Percentiles rank a stretch among this genome's conserved stretches.
Evolutionary conservation across 2,113 vertebrate species (phyloP).

Genomic region (Nannobrachium achirus): DNA sequence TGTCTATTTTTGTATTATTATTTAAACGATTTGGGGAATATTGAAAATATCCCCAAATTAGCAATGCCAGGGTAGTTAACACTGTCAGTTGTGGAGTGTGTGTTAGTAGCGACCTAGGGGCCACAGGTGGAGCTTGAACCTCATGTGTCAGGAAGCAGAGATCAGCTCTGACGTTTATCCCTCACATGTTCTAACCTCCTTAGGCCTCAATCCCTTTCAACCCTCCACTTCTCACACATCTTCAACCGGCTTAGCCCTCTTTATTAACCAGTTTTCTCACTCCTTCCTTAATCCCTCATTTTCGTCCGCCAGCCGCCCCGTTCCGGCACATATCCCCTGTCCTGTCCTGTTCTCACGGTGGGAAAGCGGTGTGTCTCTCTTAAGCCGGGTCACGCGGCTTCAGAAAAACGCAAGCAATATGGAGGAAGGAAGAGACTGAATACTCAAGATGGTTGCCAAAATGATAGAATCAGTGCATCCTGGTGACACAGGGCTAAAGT

Average conservation of each 20-base stretch:
- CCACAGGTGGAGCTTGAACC: slow-evolving; percentile 59
- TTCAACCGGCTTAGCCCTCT: slow-evolving; percentile 65
- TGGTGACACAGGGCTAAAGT: too few relatives aligned
- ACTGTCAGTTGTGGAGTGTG: too few relatives aligned
- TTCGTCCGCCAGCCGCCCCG: slow-evolving; percentile 43
- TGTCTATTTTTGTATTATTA: too few relatives aligned
- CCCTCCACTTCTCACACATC: slow-evolving; percentile 76
- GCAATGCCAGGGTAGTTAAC: too few relatives aligned
- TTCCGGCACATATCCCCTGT: slow-evolving; percentile 46
- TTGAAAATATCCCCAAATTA: too few relatives aligned
- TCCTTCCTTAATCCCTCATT: slow-evolving; percentile 61
- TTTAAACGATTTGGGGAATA: too few relatives aligned
- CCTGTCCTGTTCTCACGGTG: slow-evolving; percentile 60
- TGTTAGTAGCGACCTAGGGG: slow-evolving; percentile 27
- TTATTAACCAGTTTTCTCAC: slow-evolving; percentile 73
- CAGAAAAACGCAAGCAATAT: not conserved
- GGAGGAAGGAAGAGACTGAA: not conserved
- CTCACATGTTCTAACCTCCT: slow-evolving; percentile 65
- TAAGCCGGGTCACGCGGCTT: slow-evolving; percentile 62
- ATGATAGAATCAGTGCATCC: too few relatives aligned
- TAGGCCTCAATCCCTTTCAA: slow-evolving; percentile 65
- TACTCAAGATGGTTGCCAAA: too few relatives aligned
- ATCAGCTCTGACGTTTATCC: slow-evolving; percentile 63
- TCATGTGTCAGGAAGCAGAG: slow-evolving; percentile 50
- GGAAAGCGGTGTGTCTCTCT: slow-evolving; percentile 53